These are phyloP conservation scores for Cantharis nigra DNA, from an alignment of 2,888 invertebrate species.

Conservation along the genomic window DNA sequence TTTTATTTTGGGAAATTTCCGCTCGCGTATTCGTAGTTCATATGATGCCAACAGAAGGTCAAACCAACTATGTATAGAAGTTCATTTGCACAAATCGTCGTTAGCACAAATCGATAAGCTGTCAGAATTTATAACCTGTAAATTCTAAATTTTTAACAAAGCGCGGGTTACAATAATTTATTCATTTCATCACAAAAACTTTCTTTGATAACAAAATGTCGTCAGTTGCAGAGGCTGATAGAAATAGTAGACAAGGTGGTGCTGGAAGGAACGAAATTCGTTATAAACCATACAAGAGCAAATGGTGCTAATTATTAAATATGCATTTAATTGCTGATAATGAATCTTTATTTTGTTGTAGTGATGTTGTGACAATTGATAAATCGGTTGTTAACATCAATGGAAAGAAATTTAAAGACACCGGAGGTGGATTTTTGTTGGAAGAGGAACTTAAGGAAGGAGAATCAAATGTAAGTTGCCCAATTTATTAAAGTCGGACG, in stretches of 20 bases:
- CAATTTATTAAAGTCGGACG: slow-evolving; percentile 7
- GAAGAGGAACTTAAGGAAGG: slow-evolving; percentile 63
- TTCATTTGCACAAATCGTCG: too few species aligned
- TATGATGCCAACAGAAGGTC: too few species aligned
- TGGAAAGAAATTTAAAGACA: slow-evolving; percentile 71
- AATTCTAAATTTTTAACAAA: neutral
- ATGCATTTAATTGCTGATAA: neutral
- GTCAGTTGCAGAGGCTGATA: neutral
- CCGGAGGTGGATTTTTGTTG: slow-evolving; percentile 83
- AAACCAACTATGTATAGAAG: neutral
- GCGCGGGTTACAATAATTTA: neutral
- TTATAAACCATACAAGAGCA: neutral
- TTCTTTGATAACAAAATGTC: neutral
- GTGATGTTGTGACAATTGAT: slow-evolving; percentile 54
- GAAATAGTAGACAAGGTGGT: neutral
- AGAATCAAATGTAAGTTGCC: slow-evolving; percentile 26
- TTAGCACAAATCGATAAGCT: neutral
- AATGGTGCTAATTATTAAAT: neutral
- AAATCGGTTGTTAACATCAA: slow-evolving; percentile 65
- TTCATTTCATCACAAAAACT: neutral
- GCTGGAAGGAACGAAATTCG: neutral
- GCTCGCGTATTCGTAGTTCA: neutral
- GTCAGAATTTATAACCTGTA: neutral
- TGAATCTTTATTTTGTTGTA: slow-evolving; percentile 35
- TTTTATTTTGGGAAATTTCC: too few species aligned